These are phyloP conservation scores for Aphrophora alni DNA, from an alignment of 2,888 invertebrate species.

Conservation along the genomic window DNA sequence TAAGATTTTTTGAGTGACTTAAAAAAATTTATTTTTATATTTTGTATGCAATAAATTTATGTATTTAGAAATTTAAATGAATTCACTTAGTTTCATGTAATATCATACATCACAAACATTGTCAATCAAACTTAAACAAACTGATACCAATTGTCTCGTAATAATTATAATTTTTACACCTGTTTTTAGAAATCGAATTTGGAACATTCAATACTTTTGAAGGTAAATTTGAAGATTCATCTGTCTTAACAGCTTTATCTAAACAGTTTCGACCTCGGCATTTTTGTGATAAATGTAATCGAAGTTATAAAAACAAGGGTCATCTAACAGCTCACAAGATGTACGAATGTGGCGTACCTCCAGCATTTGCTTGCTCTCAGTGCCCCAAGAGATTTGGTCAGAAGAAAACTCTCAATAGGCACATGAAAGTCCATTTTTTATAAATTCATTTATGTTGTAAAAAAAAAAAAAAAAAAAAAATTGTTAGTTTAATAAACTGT, in stretches of 20 bases:
- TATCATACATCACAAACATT: too few relatives aligned
- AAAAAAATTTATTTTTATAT: too few relatives aligned
- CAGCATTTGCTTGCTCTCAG: conserved; percentile 46
- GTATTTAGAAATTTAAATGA: too few relatives aligned
- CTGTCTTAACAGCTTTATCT: too few relatives aligned
- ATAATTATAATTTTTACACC: not conserved
- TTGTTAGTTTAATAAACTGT: too few relatives aligned
- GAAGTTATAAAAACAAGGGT: conserved; percentile 44
- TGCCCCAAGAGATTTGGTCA: conserved; percentile 44
- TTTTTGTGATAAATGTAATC: conserved; percentile 37
- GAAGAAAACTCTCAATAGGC: conserved; percentile 35
- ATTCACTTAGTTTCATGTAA: too few relatives aligned
- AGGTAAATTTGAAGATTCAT: not conserved
- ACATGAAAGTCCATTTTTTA: conserved; percentile 20
- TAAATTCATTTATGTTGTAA: too few relatives aligned
- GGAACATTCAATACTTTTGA: not conserved
- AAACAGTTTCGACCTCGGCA: not conserved
- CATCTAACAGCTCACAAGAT: conserved; percentile 45
- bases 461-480: too few relatives aligned
- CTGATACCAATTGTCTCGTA: too few relatives aligned
- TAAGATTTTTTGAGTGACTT: too few relatives aligned
- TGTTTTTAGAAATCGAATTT: not conserved
- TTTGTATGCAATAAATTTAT: too few relatives aligned
- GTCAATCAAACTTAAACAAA: too few relatives aligned
- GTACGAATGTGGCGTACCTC: conserved; percentile 48